Evolutionary conservation across 2,888 invertebrate species (phyloP), one percentile per base, ranked within the genome.

Genomic region (Pseudococcus longispinus): DNA sequence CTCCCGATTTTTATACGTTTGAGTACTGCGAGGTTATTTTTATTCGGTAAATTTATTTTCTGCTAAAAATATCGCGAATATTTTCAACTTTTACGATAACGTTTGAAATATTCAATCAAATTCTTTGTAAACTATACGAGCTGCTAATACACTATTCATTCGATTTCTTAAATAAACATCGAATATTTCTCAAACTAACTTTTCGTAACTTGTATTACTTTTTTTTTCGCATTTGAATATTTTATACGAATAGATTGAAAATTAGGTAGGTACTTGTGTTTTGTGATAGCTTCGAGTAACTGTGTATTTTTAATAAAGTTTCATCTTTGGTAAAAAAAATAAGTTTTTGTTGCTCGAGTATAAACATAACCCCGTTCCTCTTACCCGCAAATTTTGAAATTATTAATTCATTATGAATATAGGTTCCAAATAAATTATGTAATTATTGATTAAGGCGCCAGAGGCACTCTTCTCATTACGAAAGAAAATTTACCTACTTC

Each of bases 61-160:
- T 18, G 70, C 6, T 18, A 8, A 29, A 70, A 70, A 29, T 29
- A 29, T 29, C 18, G 70, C 8, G 29, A 70, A 70, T 70, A 70
- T 29, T 29, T 70, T 29, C 29, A 29, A 29, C 70, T 70, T 70
- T 70, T 70, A 70, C 29, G 29, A 8, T 70, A 70, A 32, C 29
- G 26, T 70, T 29, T 70, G 3, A 70, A 70, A 70, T 70, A 70
- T 70, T 70, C 70, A 70, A 70, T 70, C 29, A 70, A 70, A 32
- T 70, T 70, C 70, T 29, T 70, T 60, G 60, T 60, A 23, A 70
- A 70, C 29, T 70, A 60, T 23, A 60, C 60, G 60, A 60, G 60
- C 60, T 23, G 20, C 60, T 60, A 60, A 60, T 60, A 60, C 23
- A 60, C 60, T 60, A 60, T 60, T 70, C 70, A 29, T 70, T 70